Conservation (phyloP, 2,113 vertebrate genomes). For the Heterochromis multidens region DNA sequence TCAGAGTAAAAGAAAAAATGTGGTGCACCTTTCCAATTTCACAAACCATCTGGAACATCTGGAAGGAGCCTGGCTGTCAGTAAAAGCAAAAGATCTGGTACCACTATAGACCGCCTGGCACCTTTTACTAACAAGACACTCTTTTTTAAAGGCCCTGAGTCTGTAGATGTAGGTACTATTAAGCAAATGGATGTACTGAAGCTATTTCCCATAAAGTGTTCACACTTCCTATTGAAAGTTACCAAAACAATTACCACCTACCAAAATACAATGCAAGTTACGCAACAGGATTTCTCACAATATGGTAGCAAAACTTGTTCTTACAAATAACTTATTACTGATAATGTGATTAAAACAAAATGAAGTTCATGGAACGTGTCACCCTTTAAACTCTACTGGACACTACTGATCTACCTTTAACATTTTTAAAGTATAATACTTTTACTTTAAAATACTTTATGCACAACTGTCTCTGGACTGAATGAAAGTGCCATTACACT, state of each 20-base stretch:
- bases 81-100: background rate
- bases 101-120: rapidly evolving
- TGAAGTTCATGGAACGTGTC: background rate
- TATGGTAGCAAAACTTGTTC: background rate
- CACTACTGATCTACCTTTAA: background rate
- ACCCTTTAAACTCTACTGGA: background rate
- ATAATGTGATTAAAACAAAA: background rate
- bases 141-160: background rate
- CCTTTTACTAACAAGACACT: background rate
- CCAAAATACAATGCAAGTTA: background rate
- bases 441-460: background rate
- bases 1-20: background rate
- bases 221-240: background rate
- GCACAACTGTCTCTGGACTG: background rate
- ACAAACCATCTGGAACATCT: background rate
- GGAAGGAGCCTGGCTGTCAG: background rate
- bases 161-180: background rate
- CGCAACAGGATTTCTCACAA: background rate
- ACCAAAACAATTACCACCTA: no score
- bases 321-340: background rate
- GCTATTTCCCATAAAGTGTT: background rate
- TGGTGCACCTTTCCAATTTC: background rate
- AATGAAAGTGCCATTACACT: background rate
- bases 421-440: background rate
- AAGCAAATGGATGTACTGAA: background rate